These are phyloP conservation scores for Rhopalosiphum nymphaeae DNA, from an alignment of 2,888 invertebrate species.

Conservation along the genomic window DNA sequence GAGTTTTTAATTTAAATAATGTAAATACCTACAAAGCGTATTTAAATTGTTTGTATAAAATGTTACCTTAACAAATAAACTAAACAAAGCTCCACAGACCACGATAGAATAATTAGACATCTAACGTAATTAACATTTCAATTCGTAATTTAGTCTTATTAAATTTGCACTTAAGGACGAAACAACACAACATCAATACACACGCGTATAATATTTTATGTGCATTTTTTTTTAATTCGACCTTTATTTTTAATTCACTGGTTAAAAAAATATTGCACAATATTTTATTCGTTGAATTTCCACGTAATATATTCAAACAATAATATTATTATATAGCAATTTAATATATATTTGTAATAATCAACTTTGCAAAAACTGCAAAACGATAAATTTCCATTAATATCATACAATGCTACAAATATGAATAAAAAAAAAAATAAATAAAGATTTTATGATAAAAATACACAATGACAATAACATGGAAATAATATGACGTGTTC, in stretches of 20 bases:
- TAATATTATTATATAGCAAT: not conserved
- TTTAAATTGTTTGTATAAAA: constrained; percentile 36
- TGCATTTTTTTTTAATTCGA: not conserved
- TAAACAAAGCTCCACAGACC: not conserved
- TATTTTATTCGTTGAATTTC: not conserved
- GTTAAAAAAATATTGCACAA: not conserved
- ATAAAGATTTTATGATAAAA: not conserved
- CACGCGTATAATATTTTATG: not conserved
- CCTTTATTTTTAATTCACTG: not conserved
- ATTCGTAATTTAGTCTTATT: not conserved
- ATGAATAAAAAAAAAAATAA: not conserved
- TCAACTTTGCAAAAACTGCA: not conserved
- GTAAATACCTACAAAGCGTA: not conserved
- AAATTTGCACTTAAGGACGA: not conserved
- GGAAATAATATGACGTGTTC: not conserved
- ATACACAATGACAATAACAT: not conserved
- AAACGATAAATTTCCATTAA: not conserved
- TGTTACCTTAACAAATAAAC: not conserved
- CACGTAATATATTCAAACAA: not conserved
- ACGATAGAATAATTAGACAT: constrained; percentile 23
- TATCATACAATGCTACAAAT: not conserved
- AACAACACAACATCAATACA: not conserved
- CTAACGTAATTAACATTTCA: constrained; percentile 21
- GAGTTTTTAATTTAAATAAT: constrained; percentile 29
- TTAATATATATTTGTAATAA: not conserved